Evolutionary conservation across 2,113 vertebrate genomes (phyloP).

Genomic region (Sceloporus tristichus): DNA sequence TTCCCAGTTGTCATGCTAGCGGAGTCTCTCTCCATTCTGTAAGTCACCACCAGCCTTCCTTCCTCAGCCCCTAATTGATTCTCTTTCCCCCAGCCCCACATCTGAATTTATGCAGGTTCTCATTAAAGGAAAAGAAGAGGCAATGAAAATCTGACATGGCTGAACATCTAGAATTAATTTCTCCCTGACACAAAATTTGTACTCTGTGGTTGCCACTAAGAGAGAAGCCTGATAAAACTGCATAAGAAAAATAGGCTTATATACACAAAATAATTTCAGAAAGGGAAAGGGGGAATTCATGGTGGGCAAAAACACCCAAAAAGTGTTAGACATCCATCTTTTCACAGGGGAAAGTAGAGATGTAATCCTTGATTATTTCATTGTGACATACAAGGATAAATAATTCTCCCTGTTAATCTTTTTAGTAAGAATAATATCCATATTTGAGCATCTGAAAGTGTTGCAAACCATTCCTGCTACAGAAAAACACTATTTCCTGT

Average conservation of each 20-base stretch:
- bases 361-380: not conserved
- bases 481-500: no score
- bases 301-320: not conserved
- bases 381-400: no score
- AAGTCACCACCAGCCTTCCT: not conserved
- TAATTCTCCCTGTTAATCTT: no score
- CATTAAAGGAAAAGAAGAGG: constrained; percentile 7
- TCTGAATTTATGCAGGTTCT: constrained; percentile 21
- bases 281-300: not conserved
- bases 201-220: not conserved
- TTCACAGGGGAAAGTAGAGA: not conserved
- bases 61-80: constrained; percentile 14
- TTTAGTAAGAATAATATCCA: no score
- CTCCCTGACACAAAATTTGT: not conserved
- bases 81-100: no score
- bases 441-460: no score
- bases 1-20: constrained; percentile 5
- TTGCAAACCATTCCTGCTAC: no score
- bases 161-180: constrained; percentile 4
- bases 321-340: not conserved
- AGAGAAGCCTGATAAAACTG: not conserved
- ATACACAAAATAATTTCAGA: not conserved
- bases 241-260: not conserved
- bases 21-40: not conserved
- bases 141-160: not conserved